Percentiles rank a stretch among this genome's conserved stretches.
Conservation (phyloP, 1,140 invertebrate species). For the Augochlora pura region DNA sequence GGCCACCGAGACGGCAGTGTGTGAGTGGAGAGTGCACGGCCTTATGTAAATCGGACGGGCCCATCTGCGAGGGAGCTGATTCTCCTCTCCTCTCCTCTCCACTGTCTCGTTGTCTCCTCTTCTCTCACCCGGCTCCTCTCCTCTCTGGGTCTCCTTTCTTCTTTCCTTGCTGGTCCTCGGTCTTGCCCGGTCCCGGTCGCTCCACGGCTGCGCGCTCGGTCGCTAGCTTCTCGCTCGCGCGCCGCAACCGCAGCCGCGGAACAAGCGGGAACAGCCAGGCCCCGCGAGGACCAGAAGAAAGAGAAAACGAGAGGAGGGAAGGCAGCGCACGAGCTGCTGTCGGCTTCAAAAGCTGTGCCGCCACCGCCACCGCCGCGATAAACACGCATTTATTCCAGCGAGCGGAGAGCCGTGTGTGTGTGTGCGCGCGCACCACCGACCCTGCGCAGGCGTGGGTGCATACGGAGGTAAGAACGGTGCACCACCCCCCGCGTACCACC, state of each 20-base stretch:
- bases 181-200: background rate
- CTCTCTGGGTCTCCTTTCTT: too few species aligned
- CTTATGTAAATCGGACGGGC: slow-evolving; percentile 68
- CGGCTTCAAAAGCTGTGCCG: slow-evolving; percentile 73
- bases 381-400: slow-evolving; percentile 76
- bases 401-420: slow-evolving; percentile 54
- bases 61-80: slow-evolving; percentile 57
- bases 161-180: too few species aligned
- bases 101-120: too few species aligned
- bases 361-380: slow-evolving; percentile 71
- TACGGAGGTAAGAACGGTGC: slow-evolving; percentile 41
- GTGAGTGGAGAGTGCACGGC: slow-evolving; percentile 52
- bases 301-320: slow-evolving; percentile 2
- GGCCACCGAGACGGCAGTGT: slow-evolving; percentile 40
- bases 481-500: slow-evolving; percentile 40
- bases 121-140: too few species aligned
- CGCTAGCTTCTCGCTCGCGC: too few species aligned
- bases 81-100: too few species aligned
- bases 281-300: background rate
- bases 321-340: slow-evolving; percentile 61
- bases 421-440: background rate
- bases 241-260: background rate
- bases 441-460: slow-evolving; percentile 50
- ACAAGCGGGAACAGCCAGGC: slow-evolving; percentile 3
- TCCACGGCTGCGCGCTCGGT: too few species aligned